Conservation (phyloP, 2,113 vertebrate genomes). For the Catagonus wagneri region DNA sequence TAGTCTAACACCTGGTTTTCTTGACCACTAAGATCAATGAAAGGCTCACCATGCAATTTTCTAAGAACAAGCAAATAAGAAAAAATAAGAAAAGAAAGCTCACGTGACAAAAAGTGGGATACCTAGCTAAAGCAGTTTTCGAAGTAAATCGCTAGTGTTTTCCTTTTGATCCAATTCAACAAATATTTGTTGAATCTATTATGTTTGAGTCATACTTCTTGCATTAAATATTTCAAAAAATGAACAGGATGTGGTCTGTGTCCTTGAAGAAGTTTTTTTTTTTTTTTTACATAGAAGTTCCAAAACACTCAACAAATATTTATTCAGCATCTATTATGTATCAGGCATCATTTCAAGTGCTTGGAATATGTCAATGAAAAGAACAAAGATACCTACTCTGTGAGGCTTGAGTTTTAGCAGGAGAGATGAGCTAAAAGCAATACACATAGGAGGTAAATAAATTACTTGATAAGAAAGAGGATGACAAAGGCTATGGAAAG, state of each 20-base stretch:
- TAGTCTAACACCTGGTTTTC: neutral
- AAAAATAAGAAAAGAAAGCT: neutral
- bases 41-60: neutral
- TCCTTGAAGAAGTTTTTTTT: neutral
- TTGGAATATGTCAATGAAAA: neutral
- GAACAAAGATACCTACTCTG: neutral
- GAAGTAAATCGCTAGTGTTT: neutral
- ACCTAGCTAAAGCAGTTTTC: neutral
- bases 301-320: neutral
- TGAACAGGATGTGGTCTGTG: neutral
- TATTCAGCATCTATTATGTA: neutral
- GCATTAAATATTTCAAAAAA: neutral
- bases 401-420: neutral
- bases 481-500: neutral
- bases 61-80: neutral
- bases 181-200: neutral
- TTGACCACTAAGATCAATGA: neutral
- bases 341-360: neutral
- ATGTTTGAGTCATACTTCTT: neutral
- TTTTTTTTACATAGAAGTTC: neutral
- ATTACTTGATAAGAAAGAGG: neutral
- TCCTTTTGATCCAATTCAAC: neutral
- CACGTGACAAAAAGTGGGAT: neutral
- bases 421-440: neutral
- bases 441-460: neutral